phyloP scores from a whole-genome alignment of 1,140 invertebrate genomes.

The Pseudomyrmex dendroicus region DNA sequence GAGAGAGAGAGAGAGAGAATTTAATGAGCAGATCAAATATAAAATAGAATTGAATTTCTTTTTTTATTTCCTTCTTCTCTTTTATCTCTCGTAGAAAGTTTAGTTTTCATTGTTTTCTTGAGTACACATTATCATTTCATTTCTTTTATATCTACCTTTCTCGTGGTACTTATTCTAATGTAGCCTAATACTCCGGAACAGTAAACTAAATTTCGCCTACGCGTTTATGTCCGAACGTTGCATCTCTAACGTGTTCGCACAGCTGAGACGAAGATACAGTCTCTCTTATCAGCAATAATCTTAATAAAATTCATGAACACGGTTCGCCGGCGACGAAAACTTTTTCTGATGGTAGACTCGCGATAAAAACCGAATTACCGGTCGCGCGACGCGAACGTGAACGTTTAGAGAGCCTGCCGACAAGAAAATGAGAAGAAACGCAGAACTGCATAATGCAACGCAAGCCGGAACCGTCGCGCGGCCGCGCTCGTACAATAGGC shows the following conservation, averaged over 20 bases:
- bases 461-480: not conserved
- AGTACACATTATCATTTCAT: not conserved
- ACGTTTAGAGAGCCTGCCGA: conserved; percentile 52
- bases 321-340: conserved; percentile 74
- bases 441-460: conserved; percentile 45
- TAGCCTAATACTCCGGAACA: not conserved
- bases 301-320: conserved; percentile 82
- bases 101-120: not conserved
- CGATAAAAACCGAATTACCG: conserved; percentile 81
- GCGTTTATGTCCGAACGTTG: conserved; percentile 1
- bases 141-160: not conserved
- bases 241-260: conserved; percentile 27
- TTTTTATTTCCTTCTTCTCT: not conserved
- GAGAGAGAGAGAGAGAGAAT: too few relatives aligned
- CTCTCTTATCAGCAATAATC: conserved; percentile 75
- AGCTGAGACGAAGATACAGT: conserved; percentile 57
- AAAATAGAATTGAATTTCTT: not conserved
- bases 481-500: conserved; percentile 21
- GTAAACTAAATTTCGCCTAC: conserved; percentile 1
- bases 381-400: conserved; percentile 63
- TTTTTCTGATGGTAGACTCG: conserved; percentile 76
- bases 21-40: not conserved
- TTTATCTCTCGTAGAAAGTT: not conserved
- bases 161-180: conserved; percentile 15
- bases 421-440: conserved; percentile 71